Conservation (phyloP, 2,797 vertebrate species). For the Gymnothorax javanicus region DNA sequence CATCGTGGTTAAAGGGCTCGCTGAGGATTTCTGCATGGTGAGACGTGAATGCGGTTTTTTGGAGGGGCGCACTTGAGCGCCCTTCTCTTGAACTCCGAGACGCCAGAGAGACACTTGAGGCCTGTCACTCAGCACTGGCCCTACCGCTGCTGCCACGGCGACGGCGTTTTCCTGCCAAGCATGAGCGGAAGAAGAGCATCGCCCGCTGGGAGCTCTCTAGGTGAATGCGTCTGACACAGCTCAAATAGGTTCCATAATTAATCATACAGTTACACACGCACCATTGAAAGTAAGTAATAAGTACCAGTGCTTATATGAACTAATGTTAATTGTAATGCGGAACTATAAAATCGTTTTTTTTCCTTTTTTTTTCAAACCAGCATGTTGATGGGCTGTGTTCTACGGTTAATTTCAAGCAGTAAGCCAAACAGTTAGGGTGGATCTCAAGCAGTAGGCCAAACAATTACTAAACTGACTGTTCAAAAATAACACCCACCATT, state of each 20-base stretch:
- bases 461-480: too few species aligned
- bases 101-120: slow-evolving; percentile 68
- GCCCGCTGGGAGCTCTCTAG: slow-evolving; percentile 9
- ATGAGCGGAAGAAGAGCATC: neutral
- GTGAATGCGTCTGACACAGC: neutral
- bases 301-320: neutral
- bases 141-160: slow-evolving; percentile 35
- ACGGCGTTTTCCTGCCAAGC: slow-evolving; percentile 18
- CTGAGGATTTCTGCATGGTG: slow-evolving; percentile 72
- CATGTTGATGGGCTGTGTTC: too few species aligned
- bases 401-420: too few species aligned
- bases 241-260: slow-evolving; percentile 9
- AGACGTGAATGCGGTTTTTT: slow-evolving; percentile 64
- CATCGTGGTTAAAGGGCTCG: slow-evolving; percentile 63
- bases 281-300: neutral
- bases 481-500: too few species aligned
- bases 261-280: neutral
- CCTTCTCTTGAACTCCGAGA: slow-evolving; percentile 61
- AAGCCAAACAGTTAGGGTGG: too few species aligned
- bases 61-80: slow-evolving; percentile 75
- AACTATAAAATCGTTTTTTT: too few species aligned
- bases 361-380: too few species aligned
- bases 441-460: too few species aligned
- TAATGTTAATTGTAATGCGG: neutral
- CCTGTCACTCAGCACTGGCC: slow-evolving; percentile 64